Evolutionary conservation across 2,113 vertebrate species (phyloP).

Genomic region (Nyctereutes procyonoides): DNA sequence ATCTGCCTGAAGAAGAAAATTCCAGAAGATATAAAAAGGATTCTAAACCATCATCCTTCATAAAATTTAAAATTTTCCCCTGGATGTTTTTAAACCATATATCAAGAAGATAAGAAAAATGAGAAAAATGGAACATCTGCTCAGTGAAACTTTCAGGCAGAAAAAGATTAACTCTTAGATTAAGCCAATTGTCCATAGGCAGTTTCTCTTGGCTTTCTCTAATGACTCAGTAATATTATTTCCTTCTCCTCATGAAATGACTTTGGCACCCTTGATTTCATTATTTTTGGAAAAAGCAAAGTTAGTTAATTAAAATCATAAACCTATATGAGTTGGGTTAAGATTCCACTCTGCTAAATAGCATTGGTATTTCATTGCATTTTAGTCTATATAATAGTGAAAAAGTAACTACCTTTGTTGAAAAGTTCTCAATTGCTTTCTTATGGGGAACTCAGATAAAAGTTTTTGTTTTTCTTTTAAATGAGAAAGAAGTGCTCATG

Average conservation of each 20-base stretch:
- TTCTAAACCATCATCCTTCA: slow-evolving; percentile 30
- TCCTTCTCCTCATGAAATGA: not conserved
- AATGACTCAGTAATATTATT: slow-evolving; percentile 44
- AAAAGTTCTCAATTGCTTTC: slow-evolving; percentile 36
- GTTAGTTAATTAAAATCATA: slow-evolving; percentile 46
- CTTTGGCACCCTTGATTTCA: not conserved
- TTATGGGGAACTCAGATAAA: not conserved
- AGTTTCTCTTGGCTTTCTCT: slow-evolving; percentile 52
- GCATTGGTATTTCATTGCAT: not conserved
- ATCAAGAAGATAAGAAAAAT: slow-evolving; percentile 65
- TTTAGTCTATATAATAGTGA: not conserved
- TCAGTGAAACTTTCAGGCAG: slow-evolving; percentile 57
- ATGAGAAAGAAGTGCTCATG: not conserved
- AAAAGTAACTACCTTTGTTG: not conserved
- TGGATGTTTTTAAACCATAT: slow-evolving; percentile 10
- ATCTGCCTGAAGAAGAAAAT: slow-evolving; percentile 42
- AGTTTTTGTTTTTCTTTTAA: slow-evolving; percentile 29
- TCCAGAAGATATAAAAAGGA: not conserved
- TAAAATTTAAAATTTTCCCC: slow-evolving; percentile 64
- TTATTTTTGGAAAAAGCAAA: slow-evolving; percentile 17
- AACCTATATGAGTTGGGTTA: slow-evolving; percentile 4
- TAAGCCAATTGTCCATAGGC: slow-evolving; percentile 48
- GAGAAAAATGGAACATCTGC: slow-evolving; percentile 55
- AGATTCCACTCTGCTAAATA: not conserved
- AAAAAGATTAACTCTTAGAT: slow-evolving; percentile 57